phyloP scores from a whole-genome alignment of 2,113 vertebrate species.

The Cyprinus carpio region DNA sequence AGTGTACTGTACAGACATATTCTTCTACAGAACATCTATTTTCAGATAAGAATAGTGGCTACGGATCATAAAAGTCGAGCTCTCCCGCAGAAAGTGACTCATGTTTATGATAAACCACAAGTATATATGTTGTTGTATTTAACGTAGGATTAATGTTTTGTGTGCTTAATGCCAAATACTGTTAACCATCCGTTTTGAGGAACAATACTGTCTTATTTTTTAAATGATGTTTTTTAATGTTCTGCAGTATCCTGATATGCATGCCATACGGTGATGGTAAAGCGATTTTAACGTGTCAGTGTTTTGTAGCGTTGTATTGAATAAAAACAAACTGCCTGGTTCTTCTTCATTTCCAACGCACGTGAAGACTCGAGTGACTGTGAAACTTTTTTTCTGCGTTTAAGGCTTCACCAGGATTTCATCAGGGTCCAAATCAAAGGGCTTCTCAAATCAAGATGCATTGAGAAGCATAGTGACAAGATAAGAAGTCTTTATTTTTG shows the following conservation, averaged over 20 bases:
- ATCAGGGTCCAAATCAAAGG: no score
- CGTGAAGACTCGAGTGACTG: neutral
- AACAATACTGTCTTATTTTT: constrained; percentile 64
- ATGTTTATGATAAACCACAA: constrained; percentile 63
- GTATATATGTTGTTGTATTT: constrained; percentile 61
- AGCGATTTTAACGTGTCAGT: constrained; percentile 67
- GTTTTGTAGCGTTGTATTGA: constrained; percentile 75
- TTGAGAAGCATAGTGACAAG: no score
- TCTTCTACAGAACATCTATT: constrained; percentile 75
- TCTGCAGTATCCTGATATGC: constrained; percentile 69
- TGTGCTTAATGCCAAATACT: constrained; percentile 78
- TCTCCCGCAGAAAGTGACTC: constrained; percentile 61
- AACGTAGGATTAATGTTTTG: constrained; percentile 58
- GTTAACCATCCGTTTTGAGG: constrained; percentile 72
- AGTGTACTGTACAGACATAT: constrained; percentile 59
- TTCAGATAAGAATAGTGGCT: constrained; percentile 63
- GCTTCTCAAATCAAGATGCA: no score
- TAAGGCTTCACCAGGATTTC: no score
- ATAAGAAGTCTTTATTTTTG: no score
- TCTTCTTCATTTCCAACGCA: constrained; percentile 5
- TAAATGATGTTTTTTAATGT: constrained; percentile 62
- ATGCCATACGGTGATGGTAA: constrained; percentile 71
- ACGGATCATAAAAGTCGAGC: constrained; percentile 45
- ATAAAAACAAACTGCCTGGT: constrained; percentile 56
- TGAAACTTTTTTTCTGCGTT: no score